phyloP scores from a whole-genome alignment of 2,113 vertebrate genomes.

The Gadus chalcogrammus region DNA sequence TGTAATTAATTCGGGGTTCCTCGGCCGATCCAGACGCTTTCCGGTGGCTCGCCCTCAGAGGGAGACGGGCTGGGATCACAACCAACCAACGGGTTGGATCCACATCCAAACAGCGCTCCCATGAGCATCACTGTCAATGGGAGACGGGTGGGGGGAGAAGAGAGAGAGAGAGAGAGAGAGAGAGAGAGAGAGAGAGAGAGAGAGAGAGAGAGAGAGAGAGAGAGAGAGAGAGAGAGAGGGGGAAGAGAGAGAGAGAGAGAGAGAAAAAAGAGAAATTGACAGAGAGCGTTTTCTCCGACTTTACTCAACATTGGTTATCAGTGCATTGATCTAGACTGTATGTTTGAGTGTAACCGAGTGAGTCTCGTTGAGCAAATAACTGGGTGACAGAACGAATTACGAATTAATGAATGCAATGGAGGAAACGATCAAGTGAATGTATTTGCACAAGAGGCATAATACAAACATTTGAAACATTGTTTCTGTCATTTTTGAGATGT shows the following conservation, averaged over 20 bases:
- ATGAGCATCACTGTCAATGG: conserved; percentile 15
- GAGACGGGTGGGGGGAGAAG: conserved; percentile 2
- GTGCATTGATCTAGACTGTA: conserved; percentile 4
- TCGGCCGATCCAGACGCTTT: too few species aligned
- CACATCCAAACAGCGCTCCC: too few species aligned
- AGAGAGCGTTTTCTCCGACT: conserved; percentile 24
- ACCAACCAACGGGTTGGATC: too few species aligned
- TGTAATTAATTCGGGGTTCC: too few species aligned
- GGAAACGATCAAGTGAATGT: neutral
- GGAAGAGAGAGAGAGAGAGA: neutral
- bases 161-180: conserved; percentile 13
- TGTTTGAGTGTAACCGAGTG: neutral
- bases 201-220: neutral
- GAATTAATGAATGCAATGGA: neutral
- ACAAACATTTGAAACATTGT: conserved; percentile 53
- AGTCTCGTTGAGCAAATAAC: neutral
- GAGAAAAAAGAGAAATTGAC: neutral
- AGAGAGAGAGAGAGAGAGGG: neutral
- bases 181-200: conserved; percentile 1
- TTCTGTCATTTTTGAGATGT: conserved; percentile 12
- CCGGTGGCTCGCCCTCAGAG: too few species aligned
- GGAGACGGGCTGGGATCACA: too few species aligned
- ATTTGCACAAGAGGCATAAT: neutral
- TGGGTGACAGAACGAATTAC: neutral
- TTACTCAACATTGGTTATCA: conserved; percentile 54